Conservation (phyloP, 2,888 invertebrate genomes). For the Drosophila paranaensis region DNA sequence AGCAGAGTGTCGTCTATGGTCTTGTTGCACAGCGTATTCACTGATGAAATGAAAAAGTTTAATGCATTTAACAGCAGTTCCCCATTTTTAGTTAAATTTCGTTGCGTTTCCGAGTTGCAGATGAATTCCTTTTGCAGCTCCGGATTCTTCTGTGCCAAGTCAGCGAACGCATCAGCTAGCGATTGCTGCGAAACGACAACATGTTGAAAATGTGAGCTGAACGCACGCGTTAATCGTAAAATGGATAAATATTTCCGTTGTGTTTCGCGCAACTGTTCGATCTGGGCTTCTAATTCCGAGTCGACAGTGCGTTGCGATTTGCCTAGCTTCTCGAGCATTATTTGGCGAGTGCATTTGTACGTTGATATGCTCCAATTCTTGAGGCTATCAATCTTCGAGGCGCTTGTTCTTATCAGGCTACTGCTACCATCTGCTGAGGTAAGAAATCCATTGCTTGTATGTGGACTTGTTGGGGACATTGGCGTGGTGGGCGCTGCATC, state of each 20-base stretch:
- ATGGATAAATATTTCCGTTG: constrained; percentile 96
- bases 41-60: constrained; percentile 97
- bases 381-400: constrained; percentile 95
- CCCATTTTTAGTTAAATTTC: constrained; percentile 96
- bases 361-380: constrained; percentile 99
- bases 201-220: constrained; percentile 95
- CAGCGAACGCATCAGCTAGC: constrained; percentile 96
- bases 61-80: constrained; percentile 96
- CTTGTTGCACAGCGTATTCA: constrained; percentile 98
- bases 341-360: constrained; percentile 98
- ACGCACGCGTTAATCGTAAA: constrained; percentile 92
- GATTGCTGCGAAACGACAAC: constrained; percentile 94
- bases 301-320: constrained; percentile 96
- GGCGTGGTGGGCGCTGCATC: constrained; percentile 85
- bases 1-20: constrained; percentile 97
- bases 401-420: constrained; percentile 81
- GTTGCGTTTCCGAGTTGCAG: constrained; percentile 98
- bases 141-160: constrained; percentile 97
- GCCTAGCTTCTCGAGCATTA: constrained; percentile 97
- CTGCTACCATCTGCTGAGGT: constrained; percentile 73
- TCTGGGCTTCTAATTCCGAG: constrained; percentile 96
- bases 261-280: constrained; percentile 96
- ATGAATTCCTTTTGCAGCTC: constrained; percentile 97
- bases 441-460: constrained; percentile 61
- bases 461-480: constrained; percentile 84